Conservation (phyloP, 2,797 vertebrate species). For the Muraenolepis orangiensis region DNA sequence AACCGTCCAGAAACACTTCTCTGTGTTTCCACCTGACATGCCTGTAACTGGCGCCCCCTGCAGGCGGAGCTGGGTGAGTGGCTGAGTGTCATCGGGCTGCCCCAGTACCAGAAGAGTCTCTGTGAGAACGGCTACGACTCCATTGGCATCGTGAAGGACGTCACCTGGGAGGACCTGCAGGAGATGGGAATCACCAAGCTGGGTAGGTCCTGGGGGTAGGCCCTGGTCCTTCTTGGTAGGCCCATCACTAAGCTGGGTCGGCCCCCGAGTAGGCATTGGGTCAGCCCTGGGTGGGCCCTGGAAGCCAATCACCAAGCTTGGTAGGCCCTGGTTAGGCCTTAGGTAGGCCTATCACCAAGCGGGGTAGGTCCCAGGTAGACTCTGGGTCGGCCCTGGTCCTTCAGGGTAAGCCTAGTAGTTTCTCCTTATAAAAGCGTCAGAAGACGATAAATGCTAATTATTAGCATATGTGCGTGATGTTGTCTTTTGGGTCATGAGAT, state of each 20-base stretch:
- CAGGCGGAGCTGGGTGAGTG: slow-evolving; percentile 87
- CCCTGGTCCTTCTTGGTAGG: too few species aligned
- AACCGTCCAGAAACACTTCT: neutral
- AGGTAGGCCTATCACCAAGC: neutral
- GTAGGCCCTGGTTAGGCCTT: too few species aligned
- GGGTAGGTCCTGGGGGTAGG: slow-evolving; percentile 69
- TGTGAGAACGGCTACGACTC: slow-evolving; percentile 92
- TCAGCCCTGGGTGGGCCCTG: too few species aligned
- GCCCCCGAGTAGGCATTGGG: too few species aligned
- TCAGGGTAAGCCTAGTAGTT: neutral
- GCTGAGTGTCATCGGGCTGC: slow-evolving; percentile 86
- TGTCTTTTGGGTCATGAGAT: too few species aligned
- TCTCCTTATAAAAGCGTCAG: too few species aligned
- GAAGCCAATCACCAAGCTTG: neutral
- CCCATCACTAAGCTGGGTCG: too few species aligned
- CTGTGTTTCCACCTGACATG: neutral
- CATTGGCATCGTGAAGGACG: slow-evolving; percentile 85
- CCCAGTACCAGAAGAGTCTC: slow-evolving; percentile 84
- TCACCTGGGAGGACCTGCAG: slow-evolving; percentile 96
- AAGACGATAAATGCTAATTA: too few species aligned
- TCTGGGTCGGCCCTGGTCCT: too few species aligned
- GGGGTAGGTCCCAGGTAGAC: too few species aligned
- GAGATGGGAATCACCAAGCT: slow-evolving; percentile 94
- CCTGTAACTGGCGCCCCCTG: neutral
- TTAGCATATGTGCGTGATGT: too few species aligned